Base-by-base conservation (phyloP, 1,140 invertebrate genomes). In the Hyles euphorbiae region DNA sequence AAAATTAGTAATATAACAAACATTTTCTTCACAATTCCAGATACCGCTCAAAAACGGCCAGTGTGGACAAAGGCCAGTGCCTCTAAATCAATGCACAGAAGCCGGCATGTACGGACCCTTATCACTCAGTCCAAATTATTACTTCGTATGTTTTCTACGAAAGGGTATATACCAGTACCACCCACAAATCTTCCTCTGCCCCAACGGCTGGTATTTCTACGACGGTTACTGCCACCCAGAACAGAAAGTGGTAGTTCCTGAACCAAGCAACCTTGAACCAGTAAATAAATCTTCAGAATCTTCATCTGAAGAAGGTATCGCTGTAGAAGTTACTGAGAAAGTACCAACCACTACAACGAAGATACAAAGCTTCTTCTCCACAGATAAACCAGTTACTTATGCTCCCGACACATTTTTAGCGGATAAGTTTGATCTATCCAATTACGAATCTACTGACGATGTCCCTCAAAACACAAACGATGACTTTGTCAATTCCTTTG, bases 181-280 rank as follows among this genome's bases (percentile, higher is more conserved):
- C 34, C 86, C 86, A 10, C 83, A 87, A 65, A 65, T 88, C 5
- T 88, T 88, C 63, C 74, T 88, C 22, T 88, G 85, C 44, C 85
- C 83, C 0, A 76, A 88, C 55, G 85, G 85, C 9, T 86, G 81
- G 81, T 72, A 69, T 58, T 88, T 82, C 58, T 77, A 64, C 61
- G 67, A 74, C 9, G 75, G 70, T 4, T 88, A 74, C 67, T 88
- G 86, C 22, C 64, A 69, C 45, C 74, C 77, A 33, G 69, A 72
- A 68, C 67, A 46, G 50, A 56, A 58, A 33, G 53, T 49, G 46
- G 32, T 45, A 45, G 34, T n/a, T n/a, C 36, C 36, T 40, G 36
- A 5, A 40, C 5, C 8, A 40, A 3, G 5, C 8, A 40, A 40
- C 36, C 22, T 7, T 53, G 33, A 10, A 43, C 9, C 7, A n/a